phyloP scores from a whole-genome alignment of 2,888 invertebrate genomes.

The Nephrotoma guestfalica region DNA sequence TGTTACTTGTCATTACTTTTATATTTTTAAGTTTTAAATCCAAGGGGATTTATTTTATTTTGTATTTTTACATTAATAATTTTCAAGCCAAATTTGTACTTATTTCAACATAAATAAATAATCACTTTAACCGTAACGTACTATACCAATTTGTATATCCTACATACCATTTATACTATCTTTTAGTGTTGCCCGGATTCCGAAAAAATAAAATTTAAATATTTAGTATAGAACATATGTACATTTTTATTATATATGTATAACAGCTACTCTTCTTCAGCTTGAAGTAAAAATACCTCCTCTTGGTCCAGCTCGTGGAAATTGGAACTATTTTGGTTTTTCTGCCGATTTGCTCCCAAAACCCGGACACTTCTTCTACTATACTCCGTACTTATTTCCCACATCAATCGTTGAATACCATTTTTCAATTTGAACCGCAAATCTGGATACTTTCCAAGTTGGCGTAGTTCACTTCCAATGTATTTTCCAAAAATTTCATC shows the following conservation, averaged over 20 bases:
- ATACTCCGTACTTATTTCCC: background rate
- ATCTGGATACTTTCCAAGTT: background rate
- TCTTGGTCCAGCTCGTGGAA: background rate
- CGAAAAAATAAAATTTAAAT: too few relatives aligned
- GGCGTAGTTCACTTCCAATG: background rate
- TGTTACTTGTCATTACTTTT: too few relatives aligned
- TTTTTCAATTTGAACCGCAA: background rate
- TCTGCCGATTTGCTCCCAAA: background rate
- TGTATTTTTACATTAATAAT: too few relatives aligned
- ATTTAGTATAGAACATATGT: too few relatives aligned
- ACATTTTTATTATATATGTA: background rate
- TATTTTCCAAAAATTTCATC: background rate
- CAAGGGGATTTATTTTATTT: too few relatives aligned
- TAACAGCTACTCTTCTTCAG: background rate
- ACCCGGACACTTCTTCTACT: background rate
- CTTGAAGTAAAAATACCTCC: background rate
- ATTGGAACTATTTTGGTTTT: background rate
- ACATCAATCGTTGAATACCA: background rate
- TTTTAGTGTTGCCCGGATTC: too few relatives aligned
- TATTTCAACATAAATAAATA: too few relatives aligned
- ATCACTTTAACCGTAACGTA: too few relatives aligned
- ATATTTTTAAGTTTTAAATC: too few relatives aligned
- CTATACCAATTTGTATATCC: too few relatives aligned
- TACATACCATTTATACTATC: too few relatives aligned
- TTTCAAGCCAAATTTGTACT: too few relatives aligned